A percentile compares a stretch with the other conserved stretches of the same genome.
Evolutionary conservation across 2,113 vertebrate genomes (phyloP).

Genomic region (Copsychus sechellarum): DNA sequence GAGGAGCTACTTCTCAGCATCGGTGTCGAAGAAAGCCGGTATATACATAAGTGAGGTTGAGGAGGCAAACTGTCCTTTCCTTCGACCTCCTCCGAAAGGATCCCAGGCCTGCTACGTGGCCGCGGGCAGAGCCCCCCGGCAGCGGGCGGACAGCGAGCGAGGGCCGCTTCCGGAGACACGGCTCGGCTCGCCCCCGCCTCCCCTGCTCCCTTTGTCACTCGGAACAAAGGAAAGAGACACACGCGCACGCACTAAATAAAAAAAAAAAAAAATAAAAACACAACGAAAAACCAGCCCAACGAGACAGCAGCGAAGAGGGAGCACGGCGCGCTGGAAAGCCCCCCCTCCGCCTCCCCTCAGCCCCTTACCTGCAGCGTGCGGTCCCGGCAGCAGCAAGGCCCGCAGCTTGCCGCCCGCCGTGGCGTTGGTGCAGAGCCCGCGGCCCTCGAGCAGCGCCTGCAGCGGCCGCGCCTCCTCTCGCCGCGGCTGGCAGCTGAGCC

Average conservation of each 20-base stretch:
- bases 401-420: not conserved
- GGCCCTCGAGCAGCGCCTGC: conserved; percentile 74
- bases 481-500: conserved; percentile 81
- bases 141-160: not conserved
- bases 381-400: conserved; percentile 55
- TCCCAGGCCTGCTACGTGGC: not conserved
- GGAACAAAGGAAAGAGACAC: not conserved
- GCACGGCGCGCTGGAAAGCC: not conserved
- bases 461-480: conserved; percentile 82
- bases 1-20: not conserved
- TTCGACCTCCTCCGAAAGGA: too few species aligned
- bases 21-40: not conserved
- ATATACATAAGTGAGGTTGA: accelerated
- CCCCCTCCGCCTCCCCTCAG: not conserved
- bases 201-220: not conserved
- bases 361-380: conserved; percentile 77
- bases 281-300: not conserved
- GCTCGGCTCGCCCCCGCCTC: not conserved
- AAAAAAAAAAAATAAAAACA: not conserved
- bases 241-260: too few species aligned
- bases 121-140: not conserved
- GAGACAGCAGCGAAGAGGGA: not conserved
- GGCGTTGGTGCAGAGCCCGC: too few species aligned
- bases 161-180: not conserved
- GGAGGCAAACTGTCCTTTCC: not conserved